Evolutionary conservation across 2,888 invertebrate genomes (phyloP).

Genomic region (Pheosia tremula): DNA sequence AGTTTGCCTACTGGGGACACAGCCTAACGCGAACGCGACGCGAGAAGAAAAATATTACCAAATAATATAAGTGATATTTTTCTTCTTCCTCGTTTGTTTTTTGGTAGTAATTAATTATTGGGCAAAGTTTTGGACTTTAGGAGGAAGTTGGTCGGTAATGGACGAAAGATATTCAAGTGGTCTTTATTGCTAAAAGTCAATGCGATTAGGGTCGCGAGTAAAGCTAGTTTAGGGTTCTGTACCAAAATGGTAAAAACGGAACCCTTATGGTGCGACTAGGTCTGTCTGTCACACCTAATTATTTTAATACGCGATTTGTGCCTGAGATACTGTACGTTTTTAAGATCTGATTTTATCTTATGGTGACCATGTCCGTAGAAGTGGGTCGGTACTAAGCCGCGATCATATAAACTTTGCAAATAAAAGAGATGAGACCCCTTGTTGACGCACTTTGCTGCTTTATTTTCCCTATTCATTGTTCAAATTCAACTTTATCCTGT

Average conservation of each 20-base stretch:
- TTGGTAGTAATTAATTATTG: slow-evolving; percentile 28
- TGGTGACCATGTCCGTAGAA: slow-evolving; percentile 43
- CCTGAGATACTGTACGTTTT: slow-evolving; percentile 33
- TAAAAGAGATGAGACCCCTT: slow-evolving; percentile 72
- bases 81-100: slow-evolving; percentile 16
- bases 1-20: no score
- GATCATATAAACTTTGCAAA: slow-evolving; percentile 73
- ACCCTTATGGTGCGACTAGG: no score
- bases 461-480: slow-evolving; percentile 62
- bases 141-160: background rate
- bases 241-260: no score
- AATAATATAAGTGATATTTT: slow-evolving; percentile 26
- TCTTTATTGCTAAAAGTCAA: background rate
- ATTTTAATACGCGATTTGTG: slow-evolving; percentile 1
- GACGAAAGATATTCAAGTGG: background rate
- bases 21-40: slow-evolving; percentile 13
- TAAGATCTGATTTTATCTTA: slow-evolving; percentile 41
- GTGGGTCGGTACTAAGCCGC: slow-evolving; percentile 58
- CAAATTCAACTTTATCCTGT: slow-evolving; percentile 61
- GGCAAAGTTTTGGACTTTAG: slow-evolving; percentile 12
- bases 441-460: slow-evolving; percentile 70
- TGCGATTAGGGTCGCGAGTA: slow-evolving; percentile 3
- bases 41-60: no score
- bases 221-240: no score
- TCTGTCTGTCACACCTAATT: no score